phyloP scores from a whole-genome alignment of 2,113 vertebrate species.

The Chaetops frenatus region DNA sequence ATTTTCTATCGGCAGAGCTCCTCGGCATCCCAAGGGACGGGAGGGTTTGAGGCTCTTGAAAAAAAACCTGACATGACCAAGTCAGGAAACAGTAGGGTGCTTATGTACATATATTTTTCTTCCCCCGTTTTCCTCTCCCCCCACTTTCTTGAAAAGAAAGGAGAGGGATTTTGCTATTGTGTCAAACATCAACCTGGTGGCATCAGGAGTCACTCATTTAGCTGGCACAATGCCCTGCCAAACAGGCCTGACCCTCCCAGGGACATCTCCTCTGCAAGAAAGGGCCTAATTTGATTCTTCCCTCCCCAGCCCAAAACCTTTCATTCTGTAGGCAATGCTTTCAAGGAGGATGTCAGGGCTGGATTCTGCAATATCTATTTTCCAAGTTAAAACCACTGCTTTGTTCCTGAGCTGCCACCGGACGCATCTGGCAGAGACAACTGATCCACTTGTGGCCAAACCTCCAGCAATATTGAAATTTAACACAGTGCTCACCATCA shows the following conservation, averaged over 20 bases:
- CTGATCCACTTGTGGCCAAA: background rate
- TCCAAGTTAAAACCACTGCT: background rate
- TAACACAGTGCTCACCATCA: background rate
- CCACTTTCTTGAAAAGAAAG: background rate
- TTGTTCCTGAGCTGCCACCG: fast-evolving
- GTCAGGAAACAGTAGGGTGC: conserved; percentile 53
- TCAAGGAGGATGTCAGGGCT: background rate
- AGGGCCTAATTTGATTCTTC: background rate
- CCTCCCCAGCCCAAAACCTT: background rate
- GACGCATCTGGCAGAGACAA: background rate
- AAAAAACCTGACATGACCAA: background rate
- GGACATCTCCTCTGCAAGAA: background rate
- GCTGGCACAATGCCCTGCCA: conserved; percentile 21
- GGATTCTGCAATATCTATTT: background rate
- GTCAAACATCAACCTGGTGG: background rate
- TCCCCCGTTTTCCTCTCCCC: background rate
- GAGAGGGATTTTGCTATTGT: conserved; percentile 23
- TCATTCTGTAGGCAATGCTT: background rate
- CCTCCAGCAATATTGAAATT: background rate
- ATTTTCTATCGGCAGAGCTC: conserved; percentile 53
- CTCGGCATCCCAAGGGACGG: background rate
- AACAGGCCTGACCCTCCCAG: background rate
- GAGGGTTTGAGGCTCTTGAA: conserved; percentile 37
- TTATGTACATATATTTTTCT: conserved; percentile 33
- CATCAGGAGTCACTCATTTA: background rate